Base-by-base conservation (phyloP, 2,113 vertebrate genomes). In the Parus major region DNA sequence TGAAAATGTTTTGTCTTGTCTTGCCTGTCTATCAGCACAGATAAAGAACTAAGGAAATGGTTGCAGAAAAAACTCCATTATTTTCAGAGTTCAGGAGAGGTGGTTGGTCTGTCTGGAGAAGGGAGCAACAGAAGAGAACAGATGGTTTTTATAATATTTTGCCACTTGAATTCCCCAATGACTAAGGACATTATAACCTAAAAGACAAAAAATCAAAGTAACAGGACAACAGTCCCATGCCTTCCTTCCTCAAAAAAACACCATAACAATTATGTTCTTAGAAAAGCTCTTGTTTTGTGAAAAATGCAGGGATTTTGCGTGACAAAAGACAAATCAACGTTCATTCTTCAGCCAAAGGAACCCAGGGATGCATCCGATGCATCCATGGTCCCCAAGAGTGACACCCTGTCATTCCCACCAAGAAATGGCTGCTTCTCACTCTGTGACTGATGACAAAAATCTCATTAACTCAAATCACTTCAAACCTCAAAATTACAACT, bases 211-310 rank as follows among this genome's bases (percentile, higher is more conserved):
- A 49, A 19, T 8, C 10, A n/a, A 61, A 36, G 2, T 18, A 65
- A 41, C 5, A 52, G 7, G 20, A 53, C 13, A 39, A 22, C 0
- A 5, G 47, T 25, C 23, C 36, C 0, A 2, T 64, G 20, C 2
- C 0, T 49, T 60, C 66, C 52, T 70, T 75, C 31, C 73, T 53
- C 68, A n/a, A 69, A 46, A 91, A 70, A 41, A 0, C 5, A 41
- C 9, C 23, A 4, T 15, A 41, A 29, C 12, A 41, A 10, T 47
- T 31, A 42, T 2, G 5, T 47, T 72, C 44, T 90, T 25, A 69
- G 42, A 33, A 88, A 70, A 73, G 47, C 35, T 82, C 55, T 41
- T 19, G 6, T 47, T 81, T 49, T 0, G 4, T 52, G 81, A 81
- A 85, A 56, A 75, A 50, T 7, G 42, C 28, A 70, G 23, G 57